Percentiles rank a stretch among this genome's conserved stretches.
Evolutionary conservation across 2,797 vertebrate species (phyloP).

Genomic region (Poeciliopsis gracilis): DNA sequence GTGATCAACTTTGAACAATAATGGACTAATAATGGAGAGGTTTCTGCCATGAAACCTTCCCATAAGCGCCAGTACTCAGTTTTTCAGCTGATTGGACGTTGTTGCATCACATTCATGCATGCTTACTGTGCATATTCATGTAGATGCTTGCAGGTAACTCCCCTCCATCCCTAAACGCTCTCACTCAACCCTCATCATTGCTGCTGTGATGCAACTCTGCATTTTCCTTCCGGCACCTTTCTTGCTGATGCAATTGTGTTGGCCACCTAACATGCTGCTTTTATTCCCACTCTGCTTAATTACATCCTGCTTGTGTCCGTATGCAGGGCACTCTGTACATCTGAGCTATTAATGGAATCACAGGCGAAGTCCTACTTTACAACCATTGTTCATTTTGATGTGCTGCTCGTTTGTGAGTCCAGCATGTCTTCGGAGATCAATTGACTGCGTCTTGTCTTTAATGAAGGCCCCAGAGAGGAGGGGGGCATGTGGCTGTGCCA

Average conservation of each 20-base stretch:
- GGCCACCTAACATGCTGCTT: constrained; percentile 43
- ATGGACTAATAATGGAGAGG: neutral
- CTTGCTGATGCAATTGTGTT: constrained; percentile 62
- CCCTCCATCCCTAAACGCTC: neutral
- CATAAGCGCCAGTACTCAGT: constrained; percentile 18
- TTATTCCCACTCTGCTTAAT: constrained; percentile 64
- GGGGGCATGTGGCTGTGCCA: constrained; percentile 25
- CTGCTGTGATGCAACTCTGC: constrained; percentile 56
- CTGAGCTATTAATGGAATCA: constrained; percentile 27
- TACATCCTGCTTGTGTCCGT: constrained; percentile 61
- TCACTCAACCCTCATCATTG: constrained; percentile 3
- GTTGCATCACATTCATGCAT: constrained; percentile 53
- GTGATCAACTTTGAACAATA: neutral
- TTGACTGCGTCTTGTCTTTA: constrained; percentile 71
- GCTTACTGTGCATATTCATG: constrained; percentile 60
- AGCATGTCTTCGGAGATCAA: constrained; percentile 73
- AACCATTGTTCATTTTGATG: constrained; percentile 48
- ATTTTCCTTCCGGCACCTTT: constrained; percentile 44
- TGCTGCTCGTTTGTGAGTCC: constrained; percentile 65
- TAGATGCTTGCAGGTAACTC: constrained; percentile 60
- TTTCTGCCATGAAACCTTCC: neutral
- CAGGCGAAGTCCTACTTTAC: constrained; percentile 11
- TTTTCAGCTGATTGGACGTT: constrained; percentile 30
- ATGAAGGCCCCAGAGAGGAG: constrained; percentile 74
- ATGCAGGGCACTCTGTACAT: constrained; percentile 7